A percentile compares a stretch with the other conserved stretches of the same genome.
Evolutionary conservation across 2,113 vertebrate species (phyloP).

Genomic region (Gnathonemus longibarbis): DNA sequence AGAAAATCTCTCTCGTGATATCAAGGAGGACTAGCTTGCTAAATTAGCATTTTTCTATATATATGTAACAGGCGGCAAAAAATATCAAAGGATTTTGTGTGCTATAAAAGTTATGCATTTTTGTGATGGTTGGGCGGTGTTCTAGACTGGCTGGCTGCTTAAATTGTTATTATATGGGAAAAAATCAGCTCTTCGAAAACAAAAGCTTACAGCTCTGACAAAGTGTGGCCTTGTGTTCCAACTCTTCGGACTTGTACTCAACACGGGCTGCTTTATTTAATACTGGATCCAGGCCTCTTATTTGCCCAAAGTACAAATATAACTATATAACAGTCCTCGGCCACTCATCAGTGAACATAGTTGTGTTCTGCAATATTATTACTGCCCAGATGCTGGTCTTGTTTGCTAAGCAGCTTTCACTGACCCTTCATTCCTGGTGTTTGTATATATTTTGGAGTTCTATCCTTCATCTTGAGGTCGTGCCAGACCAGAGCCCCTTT

Average conservation of each 20-base stretch:
- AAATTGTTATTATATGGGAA: neutral
- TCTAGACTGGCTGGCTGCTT: neutral
- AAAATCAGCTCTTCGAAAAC: neutral
- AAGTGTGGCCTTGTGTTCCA: neutral
- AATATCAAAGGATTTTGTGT: neutral
- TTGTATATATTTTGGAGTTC: neutral
- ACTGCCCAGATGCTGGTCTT: neutral
- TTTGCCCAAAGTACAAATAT: neutral
- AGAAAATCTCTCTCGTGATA: neutral
- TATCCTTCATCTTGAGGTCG: neutral
- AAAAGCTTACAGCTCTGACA: slow-evolving; percentile 1
- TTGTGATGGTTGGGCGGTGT: neutral
- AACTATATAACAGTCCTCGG: neutral
- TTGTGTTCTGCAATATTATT: neutral
- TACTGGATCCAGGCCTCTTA: neutral
- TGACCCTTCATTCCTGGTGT: neutral
- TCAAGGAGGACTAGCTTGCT: neutral
- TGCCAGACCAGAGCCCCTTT: neutral
- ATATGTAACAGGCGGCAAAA: neutral
- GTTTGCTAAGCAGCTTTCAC: neutral
- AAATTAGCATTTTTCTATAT: neutral
- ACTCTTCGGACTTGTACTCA: neutral
- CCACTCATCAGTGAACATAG: neutral
- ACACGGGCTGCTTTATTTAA: neutral
- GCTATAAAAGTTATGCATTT: neutral